A percentile compares a stretch with the other conserved stretches of the same genome.
Evolutionary conservation across 2,797 vertebrate species (phyloP).

Genomic region (Peromyscus attwateri): DNA sequence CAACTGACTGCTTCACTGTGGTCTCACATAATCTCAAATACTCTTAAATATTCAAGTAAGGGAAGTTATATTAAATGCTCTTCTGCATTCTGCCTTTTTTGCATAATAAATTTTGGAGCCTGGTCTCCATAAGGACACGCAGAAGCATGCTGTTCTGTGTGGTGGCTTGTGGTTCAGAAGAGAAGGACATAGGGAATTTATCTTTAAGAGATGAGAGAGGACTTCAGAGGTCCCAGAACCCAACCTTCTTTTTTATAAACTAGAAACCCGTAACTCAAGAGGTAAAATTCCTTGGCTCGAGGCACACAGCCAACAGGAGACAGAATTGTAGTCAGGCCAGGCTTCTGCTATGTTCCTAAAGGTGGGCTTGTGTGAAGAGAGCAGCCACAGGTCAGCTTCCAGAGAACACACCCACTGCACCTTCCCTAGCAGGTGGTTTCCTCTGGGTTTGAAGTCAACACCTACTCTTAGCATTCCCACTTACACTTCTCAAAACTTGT

Average conservation of each 20-base stretch:
- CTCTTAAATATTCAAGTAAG: background rate
- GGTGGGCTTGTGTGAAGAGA: background rate
- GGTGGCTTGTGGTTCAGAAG: background rate
- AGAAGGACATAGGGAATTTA: background rate
- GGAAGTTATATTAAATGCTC: background rate
- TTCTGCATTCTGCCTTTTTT: background rate
- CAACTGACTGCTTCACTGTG: background rate
- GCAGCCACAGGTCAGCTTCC: background rate
- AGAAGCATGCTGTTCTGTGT: background rate
- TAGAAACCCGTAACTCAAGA: conserved; percentile 7
- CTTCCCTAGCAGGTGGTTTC: background rate
- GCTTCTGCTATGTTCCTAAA: background rate
- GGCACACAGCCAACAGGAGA: conserved; percentile 5
- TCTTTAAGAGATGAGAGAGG: background rate
- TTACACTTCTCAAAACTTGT: conserved; percentile 2
- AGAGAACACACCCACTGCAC: background rate
- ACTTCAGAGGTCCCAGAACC: conserved; percentile 3
- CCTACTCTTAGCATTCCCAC: background rate
- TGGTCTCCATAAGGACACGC: background rate
- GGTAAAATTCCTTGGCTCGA: conserved; percentile 48
- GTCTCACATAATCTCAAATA: conserved; percentile 18
- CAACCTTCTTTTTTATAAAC: conserved; percentile 30
- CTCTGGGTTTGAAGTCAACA: background rate
- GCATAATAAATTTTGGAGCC: conserved; percentile 22
- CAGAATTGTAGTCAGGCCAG: conserved; percentile 4